Evolutionary conservation across 2,113 vertebrate genomes (phyloP).

Genomic region (Aphyosemion australe): DNA sequence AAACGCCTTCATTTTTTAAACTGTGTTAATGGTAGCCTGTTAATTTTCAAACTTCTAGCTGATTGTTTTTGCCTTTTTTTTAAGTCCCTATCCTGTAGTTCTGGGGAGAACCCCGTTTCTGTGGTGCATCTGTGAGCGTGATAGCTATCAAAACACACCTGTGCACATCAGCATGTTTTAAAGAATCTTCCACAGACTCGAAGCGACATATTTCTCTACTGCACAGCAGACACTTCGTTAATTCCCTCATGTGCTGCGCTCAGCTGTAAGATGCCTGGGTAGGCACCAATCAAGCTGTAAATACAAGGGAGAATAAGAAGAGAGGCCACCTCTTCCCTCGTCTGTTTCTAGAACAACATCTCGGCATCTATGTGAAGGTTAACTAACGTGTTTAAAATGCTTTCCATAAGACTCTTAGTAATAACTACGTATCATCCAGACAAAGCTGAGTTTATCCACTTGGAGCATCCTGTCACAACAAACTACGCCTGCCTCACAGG

Average conservation of each 20-base stretch:
- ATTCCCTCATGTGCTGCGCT: conserved; percentile 71
- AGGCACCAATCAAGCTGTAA: conserved; percentile 71
- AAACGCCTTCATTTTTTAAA: no score
- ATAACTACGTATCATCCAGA: conserved; percentile 25
- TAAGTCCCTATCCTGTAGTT: no score
- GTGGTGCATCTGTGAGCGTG: conserved; percentile 8
- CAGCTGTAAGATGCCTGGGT: conserved; percentile 67
- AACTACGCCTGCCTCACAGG: conserved; percentile 2
- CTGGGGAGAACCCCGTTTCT: no score
- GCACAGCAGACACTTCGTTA: conserved; percentile 61
- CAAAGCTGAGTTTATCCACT: conserved; percentile 16
- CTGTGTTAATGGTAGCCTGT: no score
- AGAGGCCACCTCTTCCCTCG: conserved; percentile 48
- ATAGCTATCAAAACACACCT: conserved; percentile 38
- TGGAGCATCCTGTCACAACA: conserved; percentile 24
- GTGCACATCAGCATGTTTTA: conserved; percentile 52
- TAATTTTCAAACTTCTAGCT: no score
- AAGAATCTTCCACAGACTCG: conserved; percentile 54
- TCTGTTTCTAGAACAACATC: conserved; percentile 35
- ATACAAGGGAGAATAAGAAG: conserved; percentile 59
- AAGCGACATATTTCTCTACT: conserved; percentile 61
- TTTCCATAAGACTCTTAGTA: conserved; percentile 21
- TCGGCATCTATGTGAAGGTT: conserved; percentile 15
- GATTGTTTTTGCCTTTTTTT: no score
- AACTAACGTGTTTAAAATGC: conserved; percentile 1